Evolutionary conservation across 2,888 invertebrate genomes (phyloP).

Genomic region (Hirtodrosophila cameraria): DNA sequence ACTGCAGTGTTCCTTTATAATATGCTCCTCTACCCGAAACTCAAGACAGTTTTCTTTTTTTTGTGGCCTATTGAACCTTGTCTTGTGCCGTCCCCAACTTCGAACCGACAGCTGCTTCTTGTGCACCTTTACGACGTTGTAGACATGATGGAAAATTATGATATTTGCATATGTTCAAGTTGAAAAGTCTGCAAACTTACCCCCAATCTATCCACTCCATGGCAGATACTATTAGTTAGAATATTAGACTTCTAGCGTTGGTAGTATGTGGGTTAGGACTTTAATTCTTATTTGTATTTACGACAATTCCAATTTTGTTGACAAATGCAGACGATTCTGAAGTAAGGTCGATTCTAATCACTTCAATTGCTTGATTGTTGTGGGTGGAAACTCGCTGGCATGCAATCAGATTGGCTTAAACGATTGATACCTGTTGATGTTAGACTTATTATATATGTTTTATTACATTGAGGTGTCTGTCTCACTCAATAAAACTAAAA

Average conservation of each 20-base stretch:
- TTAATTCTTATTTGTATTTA: slow-evolving; percentile 62
- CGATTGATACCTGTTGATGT: slow-evolving; percentile 41
- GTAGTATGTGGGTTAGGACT: slow-evolving; percentile 39
- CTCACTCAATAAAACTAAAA: not conserved
- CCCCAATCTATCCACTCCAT: not conserved
- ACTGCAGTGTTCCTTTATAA: slow-evolving; percentile 37
- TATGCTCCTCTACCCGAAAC: slow-evolving; percentile 1
- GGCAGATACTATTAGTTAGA: slow-evolving; percentile 4
- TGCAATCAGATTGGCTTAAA: slow-evolving; percentile 35
- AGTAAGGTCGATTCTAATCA: slow-evolving; percentile 61
- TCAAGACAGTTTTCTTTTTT: slow-evolving; percentile 36
- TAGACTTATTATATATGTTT: not conserved
- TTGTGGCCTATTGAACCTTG: slow-evolving; percentile 50
- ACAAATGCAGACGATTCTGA: slow-evolving; percentile 41
- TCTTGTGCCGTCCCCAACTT: slow-evolving; percentile 16
- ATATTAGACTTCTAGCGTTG: not conserved
- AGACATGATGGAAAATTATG: slow-evolving; percentile 67
- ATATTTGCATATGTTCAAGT: slow-evolving; percentile 74
- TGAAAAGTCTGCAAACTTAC: slow-evolving; percentile 34
- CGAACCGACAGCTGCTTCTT: slow-evolving; percentile 44
- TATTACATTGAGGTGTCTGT: not conserved
- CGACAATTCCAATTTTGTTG: slow-evolving; percentile 69
- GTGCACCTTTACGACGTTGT: slow-evolving; percentile 49
- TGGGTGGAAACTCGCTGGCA: slow-evolving; percentile 33
- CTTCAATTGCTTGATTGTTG: slow-evolving; percentile 59